phyloP scores from a whole-genome alignment of 2,797 vertebrate genomes.

The Pogoniulus pusillus region DNA sequence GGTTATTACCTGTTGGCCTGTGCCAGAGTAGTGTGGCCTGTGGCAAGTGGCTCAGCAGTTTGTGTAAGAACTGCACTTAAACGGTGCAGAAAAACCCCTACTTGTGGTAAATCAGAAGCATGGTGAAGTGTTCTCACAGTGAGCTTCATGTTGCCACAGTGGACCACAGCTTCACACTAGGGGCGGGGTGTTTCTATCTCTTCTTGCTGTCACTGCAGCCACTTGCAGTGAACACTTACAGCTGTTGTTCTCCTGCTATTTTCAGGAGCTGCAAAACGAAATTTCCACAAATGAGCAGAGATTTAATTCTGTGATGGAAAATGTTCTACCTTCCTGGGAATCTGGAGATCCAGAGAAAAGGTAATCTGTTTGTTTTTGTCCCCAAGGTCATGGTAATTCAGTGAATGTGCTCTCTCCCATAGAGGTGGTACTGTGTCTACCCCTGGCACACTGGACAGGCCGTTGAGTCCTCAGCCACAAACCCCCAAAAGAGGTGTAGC shows the following conservation, averaged over 20 bases:
- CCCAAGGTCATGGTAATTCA: neutral
- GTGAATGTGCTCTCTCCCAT: neutral
- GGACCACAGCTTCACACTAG: too few species aligned
- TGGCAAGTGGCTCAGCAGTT: too few species aligned
- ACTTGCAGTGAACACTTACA: neutral
- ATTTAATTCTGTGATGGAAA: conserved; percentile 84
- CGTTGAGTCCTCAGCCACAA: neutral
- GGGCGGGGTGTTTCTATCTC: too few species aligned
- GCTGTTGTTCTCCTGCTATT: conserved; percentile 12
- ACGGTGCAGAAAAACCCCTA: too few species aligned
- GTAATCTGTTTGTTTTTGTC: conserved; percentile 63
- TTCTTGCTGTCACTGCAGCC: too few species aligned
- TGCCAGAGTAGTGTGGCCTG: too few species aligned
- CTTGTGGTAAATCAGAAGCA: too few species aligned
- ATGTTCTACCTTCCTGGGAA: conserved; percentile 85
- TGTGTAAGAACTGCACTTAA: too few species aligned
- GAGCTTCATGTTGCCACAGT: too few species aligned
- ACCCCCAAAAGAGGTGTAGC: neutral
- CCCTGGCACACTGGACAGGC: neutral
- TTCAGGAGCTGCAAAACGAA: conserved; percentile 88
- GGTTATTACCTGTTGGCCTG: too few species aligned
- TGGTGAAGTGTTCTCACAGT: too few species aligned
- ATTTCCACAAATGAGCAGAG: conserved; percentile 85
- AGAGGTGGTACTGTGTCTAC: neutral
- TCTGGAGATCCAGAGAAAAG: conserved; percentile 84